Conservation (phyloP, 1,140 invertebrate genomes). For the Aphis craccivora region DNA sequence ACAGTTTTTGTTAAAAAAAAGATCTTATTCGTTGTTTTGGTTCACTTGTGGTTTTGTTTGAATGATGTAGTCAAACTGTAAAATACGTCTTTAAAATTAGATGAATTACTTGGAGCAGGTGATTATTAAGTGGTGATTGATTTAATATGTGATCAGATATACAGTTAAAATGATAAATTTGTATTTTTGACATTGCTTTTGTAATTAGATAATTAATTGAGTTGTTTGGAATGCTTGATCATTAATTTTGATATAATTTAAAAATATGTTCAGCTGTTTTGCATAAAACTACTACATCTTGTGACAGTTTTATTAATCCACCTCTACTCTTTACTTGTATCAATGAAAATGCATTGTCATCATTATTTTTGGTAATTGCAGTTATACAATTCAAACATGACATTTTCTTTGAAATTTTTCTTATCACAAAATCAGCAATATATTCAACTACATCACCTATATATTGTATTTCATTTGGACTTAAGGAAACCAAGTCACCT, state of each 20-base stretch:
- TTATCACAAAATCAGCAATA: neutral
- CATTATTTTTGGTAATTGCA: too few relatives aligned
- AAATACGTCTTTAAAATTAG: neutral
- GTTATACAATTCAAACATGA: too few relatives aligned
- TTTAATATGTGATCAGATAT: neutral
- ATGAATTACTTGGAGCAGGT: neutral
- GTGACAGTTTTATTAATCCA: neutral
- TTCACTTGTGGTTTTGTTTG: neutral
- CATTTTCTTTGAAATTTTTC: neutral
- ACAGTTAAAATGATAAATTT: too few relatives aligned
- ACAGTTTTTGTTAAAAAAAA: neutral
- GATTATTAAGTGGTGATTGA: neutral
- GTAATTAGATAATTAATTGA: too few relatives aligned
- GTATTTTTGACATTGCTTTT: too few relatives aligned
- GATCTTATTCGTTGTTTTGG: neutral
- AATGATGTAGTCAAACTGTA: neutral
- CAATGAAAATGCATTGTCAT: too few relatives aligned
- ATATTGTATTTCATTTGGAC: neutral
- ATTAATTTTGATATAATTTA: neutral
- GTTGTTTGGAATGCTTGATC: neutral
- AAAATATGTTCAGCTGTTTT: neutral
- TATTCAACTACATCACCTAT: neutral
- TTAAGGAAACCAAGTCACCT: too few relatives aligned
- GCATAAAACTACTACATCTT: neutral
- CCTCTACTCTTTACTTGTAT: too few relatives aligned